phyloP scores from a whole-genome alignment of 1,140 invertebrate species.

The Papilio polytes region DNA sequence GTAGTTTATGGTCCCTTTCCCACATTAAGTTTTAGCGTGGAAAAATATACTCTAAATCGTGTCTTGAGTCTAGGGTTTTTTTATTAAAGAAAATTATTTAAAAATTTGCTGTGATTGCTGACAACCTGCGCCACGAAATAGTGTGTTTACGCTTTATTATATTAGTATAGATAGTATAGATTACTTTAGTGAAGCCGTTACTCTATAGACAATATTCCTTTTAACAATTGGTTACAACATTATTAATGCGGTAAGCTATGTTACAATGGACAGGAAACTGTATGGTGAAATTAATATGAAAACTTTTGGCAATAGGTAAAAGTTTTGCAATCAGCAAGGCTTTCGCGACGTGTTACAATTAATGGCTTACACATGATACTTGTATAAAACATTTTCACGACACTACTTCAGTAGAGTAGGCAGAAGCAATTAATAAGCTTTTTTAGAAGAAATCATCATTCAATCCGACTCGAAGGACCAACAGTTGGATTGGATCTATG shows the following conservation, averaged over 20 bases:
- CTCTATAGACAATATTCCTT: background rate
- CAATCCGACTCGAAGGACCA: too few relatives aligned
- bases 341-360: constrained; percentile 55
- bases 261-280: constrained; percentile 43
- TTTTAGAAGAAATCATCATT: too few relatives aligned
- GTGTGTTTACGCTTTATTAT: too few relatives aligned
- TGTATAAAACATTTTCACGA: background rate
- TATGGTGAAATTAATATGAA: constrained; percentile 64
- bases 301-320: constrained; percentile 61
- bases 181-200: background rate
- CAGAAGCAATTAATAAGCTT: background rate
- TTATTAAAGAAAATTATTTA: too few relatives aligned
- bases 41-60: too few relatives aligned
- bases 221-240: background rate
- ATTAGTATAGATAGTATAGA: too few relatives aligned
- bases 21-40: too few relatives aligned
- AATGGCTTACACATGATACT: constrained; percentile 50
- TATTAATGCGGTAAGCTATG: constrained; percentile 28
- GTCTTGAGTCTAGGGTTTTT: too few relatives aligned
- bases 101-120: too few relatives aligned
- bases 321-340: constrained; percentile 62
- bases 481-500: too few relatives aligned
- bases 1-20: too few relatives aligned
- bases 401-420: background rate
- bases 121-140: too few relatives aligned